Conservation (phyloP, 2,113 vertebrate species). For the Clinocottus analis region DNA sequence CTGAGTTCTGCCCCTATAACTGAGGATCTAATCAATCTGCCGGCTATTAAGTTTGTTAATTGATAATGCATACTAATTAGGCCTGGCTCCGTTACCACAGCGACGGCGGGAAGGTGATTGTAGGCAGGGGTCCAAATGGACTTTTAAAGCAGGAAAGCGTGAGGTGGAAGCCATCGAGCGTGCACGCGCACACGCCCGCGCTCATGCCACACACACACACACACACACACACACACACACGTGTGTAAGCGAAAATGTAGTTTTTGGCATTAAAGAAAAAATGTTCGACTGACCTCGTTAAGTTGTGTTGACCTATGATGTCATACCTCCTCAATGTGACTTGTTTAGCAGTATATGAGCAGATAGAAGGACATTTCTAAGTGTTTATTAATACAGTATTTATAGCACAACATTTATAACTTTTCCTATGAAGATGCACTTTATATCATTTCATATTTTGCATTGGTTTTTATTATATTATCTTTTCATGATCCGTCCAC, state of each 20-base stretch:
- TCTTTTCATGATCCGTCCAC: not conserved
- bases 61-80: constrained; percentile 99
- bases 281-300: constrained; percentile 14
- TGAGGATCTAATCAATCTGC: constrained; percentile 99
- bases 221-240: constrained; percentile 3
- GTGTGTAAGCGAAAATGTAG: not conserved
- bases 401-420: not conserved
- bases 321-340: not conserved
- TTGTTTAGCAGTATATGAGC: not conserved
- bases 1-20: constrained; percentile 99
- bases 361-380: too few species aligned
- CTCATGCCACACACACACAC: not conserved
- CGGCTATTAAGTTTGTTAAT: constrained; percentile 99
- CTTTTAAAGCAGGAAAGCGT: constrained; percentile 97
- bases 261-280: not conserved
- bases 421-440: not conserved
- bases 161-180: constrained; percentile 93
- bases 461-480: not conserved
- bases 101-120: constrained; percentile 98
- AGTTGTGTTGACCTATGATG: not conserved
- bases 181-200: constrained; percentile 70
- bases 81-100: constrained; percentile 97
- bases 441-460: not conserved
- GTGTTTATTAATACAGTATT: not conserved
- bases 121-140: constrained; percentile 99